Base-by-base conservation (phyloP, 1,140 invertebrate species). In the Drosophila littoralis region DNA sequence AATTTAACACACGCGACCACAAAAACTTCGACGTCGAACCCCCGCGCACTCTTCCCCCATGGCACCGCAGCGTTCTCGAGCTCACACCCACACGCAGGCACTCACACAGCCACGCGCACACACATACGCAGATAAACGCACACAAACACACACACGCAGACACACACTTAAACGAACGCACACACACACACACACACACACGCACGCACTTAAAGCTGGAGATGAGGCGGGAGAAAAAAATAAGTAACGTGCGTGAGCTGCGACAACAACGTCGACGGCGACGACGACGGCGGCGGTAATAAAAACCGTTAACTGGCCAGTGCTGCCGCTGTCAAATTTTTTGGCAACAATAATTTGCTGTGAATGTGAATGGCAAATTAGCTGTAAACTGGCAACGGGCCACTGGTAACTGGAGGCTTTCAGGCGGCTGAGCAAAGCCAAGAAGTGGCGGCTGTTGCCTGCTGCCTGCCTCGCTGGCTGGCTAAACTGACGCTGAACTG, bases 1-100 rank as follows among this genome's bases (percentile, higher is more conserved):
- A 86, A 86, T 86, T 86, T 88, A 88, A 85, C 81, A 85, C 82
- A 84, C 82, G 82, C 79, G 83, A 81, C 74, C 78, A 76, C 79
- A 71, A 72, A 76, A 76, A 51, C 40, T 67, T 43, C 45, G 22
- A 42, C 75, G 48, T 45, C 54, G 48, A 38, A 28, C 36, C 38
- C 64, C 43, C 59, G 66, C 36, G 32, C 48, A 32, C 63, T 7
- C 55, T 54, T 32, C 61, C 45, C 78, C 52, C 67, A 57, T 58
- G 13, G 9, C 36, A 35, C 15, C 22, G 10, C 43, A 10, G 7
- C 28, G 52, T 52, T 38, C 36, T 38, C 32, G 22, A 12, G 32
- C 60, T 46, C 79, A 17, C 70, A 58, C 66, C 36, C 75, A 35
- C 64, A 38, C 77, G 13, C 71, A 51, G 61, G 33, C 69, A 8